Percentiles rank a stretch among this genome's conserved stretches.
These are phyloP conservation scores for Triplophysa bombifrons DNA, from an alignment of 2,797 vertebrate genomes.

Conservation along the genomic window DNA sequence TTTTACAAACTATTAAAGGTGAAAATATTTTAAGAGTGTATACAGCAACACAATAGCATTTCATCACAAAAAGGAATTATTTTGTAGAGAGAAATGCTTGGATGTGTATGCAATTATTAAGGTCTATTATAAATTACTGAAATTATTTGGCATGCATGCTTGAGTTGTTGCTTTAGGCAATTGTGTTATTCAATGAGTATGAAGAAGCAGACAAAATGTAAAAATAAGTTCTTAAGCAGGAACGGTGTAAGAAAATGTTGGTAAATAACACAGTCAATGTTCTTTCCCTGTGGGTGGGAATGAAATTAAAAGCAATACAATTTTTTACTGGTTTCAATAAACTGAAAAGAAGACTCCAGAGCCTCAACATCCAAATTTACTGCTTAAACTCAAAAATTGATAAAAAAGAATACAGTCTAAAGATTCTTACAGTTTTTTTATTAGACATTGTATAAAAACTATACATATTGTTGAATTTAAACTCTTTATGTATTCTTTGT, in stretches of 20 bases:
- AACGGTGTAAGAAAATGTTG: neutral
- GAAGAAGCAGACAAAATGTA: neutral
- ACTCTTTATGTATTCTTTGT: neutral
- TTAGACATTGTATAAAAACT: no score
- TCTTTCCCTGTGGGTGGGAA: neutral
- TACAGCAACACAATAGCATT: neutral
- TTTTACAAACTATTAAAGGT: no score
- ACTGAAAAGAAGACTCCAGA: neutral
- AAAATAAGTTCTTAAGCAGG: neutral
- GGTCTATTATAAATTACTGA: neutral
- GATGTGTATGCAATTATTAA: neutral
- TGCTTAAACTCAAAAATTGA: no score
- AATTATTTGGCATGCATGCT: neutral
- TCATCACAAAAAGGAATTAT: neutral
- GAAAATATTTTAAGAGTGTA: no score
- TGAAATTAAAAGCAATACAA: neutral
- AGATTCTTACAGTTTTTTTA: no score
- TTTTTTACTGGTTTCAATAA: neutral
- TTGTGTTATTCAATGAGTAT: neutral
- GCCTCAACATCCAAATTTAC: neutral
- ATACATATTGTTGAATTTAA: neutral
- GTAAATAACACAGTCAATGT: neutral
- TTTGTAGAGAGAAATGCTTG: neutral
- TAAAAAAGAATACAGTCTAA: no score
- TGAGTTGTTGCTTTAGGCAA: neutral